Percentiles rank a stretch among this genome's conserved stretches.
These are phyloP conservation scores for Clunio marinus DNA, from an alignment of 2,888 invertebrate species.

Conservation along the genomic window DNA sequence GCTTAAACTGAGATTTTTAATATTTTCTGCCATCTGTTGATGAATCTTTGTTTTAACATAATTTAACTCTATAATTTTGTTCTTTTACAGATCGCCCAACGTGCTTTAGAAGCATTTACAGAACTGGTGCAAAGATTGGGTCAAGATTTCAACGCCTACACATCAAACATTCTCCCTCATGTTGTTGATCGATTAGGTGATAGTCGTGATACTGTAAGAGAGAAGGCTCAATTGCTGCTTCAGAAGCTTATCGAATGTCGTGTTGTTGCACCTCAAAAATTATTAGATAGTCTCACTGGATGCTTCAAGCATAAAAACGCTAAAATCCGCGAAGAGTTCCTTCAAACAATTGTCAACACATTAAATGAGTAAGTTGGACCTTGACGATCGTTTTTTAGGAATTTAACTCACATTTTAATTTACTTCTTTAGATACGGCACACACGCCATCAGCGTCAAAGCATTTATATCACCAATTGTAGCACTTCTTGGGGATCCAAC, in stretches of 20 bases:
- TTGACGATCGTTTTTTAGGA: slow-evolving; percentile 8
- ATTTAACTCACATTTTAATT: neutral
- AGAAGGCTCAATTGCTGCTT: slow-evolving; percentile 68
- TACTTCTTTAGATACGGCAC: slow-evolving; percentile 70
- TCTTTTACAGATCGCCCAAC: slow-evolving; percentile 75
- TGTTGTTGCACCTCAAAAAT: slow-evolving; percentile 62
- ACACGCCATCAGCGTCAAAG: slow-evolving; percentile 72
- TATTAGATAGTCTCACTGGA: slow-evolving; percentile 67
- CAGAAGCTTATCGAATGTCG: slow-evolving; percentile 69
- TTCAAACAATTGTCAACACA: slow-evolving; percentile 75
- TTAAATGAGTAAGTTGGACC: slow-evolving; percentile 68
- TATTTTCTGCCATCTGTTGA: neutral
- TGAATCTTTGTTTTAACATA: neutral
- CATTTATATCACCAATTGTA: slow-evolving; percentile 76
- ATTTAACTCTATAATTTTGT: slow-evolving; percentile 39
- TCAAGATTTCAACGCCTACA: slow-evolving; percentile 79
- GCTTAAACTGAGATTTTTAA: no score
- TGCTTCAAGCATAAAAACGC: slow-evolving; percentile 83
- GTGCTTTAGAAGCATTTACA: slow-evolving; percentile 82
- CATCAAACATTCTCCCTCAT: slow-evolving; percentile 75
- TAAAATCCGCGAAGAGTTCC: slow-evolving; percentile 84
- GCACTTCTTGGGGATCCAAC: slow-evolving; percentile 83
- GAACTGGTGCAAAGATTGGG: slow-evolving; percentile 82
- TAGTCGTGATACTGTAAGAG: slow-evolving; percentile 62
- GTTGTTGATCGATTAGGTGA: slow-evolving; percentile 69